phyloP scores from a whole-genome alignment of 2,113 vertebrate species.

The Apeltes quadracus region DNA sequence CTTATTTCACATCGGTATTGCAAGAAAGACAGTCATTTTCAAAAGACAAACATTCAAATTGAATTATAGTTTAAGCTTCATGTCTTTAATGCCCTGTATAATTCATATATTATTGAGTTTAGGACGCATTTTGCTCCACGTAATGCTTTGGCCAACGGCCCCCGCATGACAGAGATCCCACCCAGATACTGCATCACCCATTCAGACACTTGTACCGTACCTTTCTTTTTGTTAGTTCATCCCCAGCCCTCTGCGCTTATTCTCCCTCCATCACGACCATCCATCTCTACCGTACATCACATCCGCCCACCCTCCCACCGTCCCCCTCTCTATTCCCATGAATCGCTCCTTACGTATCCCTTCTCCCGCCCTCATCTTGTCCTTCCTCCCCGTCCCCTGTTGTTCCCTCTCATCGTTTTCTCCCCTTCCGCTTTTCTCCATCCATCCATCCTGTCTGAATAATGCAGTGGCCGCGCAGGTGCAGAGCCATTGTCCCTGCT shows the following conservation, averaged over 20 bases:
- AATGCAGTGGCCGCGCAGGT: constrained; percentile 61
- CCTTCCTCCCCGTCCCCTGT: constrained; percentile 52
- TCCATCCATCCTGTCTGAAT: constrained; percentile 67
- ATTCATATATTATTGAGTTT: not conserved
- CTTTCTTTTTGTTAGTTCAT: constrained; percentile 13
- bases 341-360: constrained; percentile 29
- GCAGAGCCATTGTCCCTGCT: constrained; percentile 63
- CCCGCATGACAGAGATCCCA: not conserved
- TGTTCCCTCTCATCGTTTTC: constrained; percentile 41
- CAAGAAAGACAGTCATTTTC: not conserved
- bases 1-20: not conserved
- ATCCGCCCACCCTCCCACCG: not conserved
- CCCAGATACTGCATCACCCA: not conserved
- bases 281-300: constrained; percentile 17
- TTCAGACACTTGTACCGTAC: not conserved
- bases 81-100: not conserved
- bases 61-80: not conserved
- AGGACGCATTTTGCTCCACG: not conserved
- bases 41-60: not conserved
- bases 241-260: constrained; percentile 4
- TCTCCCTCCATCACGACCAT: constrained; percentile 9
- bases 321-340: constrained; percentile 26
- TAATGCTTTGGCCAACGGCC: not conserved
- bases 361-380: constrained; percentile 24
- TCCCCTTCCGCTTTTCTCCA: constrained; percentile 37